Evolutionary conservation across 2,888 invertebrate species (phyloP).

Genomic region (Stenolophus ochropezus): DNA sequence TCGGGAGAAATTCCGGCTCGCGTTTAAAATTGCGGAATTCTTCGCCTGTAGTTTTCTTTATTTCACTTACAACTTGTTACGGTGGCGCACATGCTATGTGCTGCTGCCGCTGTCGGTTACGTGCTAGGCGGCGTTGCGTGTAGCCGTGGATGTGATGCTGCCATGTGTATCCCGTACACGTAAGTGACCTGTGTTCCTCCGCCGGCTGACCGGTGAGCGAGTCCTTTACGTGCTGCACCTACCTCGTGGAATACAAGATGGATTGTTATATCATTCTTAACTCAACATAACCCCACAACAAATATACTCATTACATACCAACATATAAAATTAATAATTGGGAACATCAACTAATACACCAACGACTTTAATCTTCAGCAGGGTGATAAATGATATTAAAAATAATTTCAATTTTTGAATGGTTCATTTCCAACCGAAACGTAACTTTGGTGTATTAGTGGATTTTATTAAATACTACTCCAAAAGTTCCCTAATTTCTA

Average conservation of each 20-base stretch:
- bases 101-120: background rate
- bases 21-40: conserved; percentile 68
- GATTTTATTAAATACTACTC: too few relatives aligned
- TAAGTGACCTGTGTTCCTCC: conserved; percentile 26
- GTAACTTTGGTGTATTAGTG: too few relatives aligned
- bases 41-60: conserved; percentile 64
- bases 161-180: conserved; percentile 45
- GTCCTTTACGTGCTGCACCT: background rate
- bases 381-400: too few relatives aligned
- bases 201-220: background rate
- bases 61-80: conserved; percentile 64
- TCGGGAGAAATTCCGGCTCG: conserved; percentile 67
- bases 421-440: too few relatives aligned
- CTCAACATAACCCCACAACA: background rate
- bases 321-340: background rate
- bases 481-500: too few relatives aligned
- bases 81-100: conserved; percentile 22
- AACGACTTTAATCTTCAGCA: too few relatives aligned
- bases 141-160: conserved; percentile 22
- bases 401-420: too few relatives aligned
- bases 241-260: background rate
- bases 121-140: background rate
- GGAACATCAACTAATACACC: too few relatives aligned
- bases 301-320: background rate
- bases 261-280: background rate